Evolutionary conservation across 2,797 vertebrate species (phyloP), one percentile per base, ranked within the genome.

Genomic region (Agapornis canus): DNA sequence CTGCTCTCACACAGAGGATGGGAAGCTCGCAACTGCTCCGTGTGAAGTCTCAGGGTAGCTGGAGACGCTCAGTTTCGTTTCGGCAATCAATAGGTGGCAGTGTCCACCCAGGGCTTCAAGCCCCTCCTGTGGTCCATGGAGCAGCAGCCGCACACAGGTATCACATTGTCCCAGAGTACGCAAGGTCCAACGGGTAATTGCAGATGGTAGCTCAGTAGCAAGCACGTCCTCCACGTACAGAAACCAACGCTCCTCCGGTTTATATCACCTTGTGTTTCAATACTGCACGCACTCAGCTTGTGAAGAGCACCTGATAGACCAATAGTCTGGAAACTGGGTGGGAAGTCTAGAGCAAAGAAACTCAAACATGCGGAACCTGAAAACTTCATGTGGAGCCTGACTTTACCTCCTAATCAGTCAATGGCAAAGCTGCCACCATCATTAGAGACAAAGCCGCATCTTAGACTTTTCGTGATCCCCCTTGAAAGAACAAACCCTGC

Each of bases 11-110:
- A 27, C 8, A 0, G 43, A 52, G 42, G 65, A 25, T 19, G 71
- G 64, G 72, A 13, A 61, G 56, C 59, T 57, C 23, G 3, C 37
- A 14, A 43, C 73, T 20, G 57, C 13, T 60, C 35, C 2, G 19
- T 27, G 13, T 0, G 1, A 13, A 32, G 12, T 6, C 54, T 12
- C 16, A 11, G 47, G 25, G 81, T 4, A 47, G 31, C 52, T 14
- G 49, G 65, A 32, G 69, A 47, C 63, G 48, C n/a, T 92, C 60
- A 22, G 66, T 93, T 95, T 82, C 81, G 40, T 71, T 6, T 61
- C 42, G 89, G 90, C 85, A 96, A 97, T 97, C 97, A 94, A 97
- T 98, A 98, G 97, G 81, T 97, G 97, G 97, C 97, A 98, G 94
- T 95, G 86, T 97, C 89, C 97, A 61, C 97, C 90, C 96, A 86